Evolutionary conservation across 2,113 vertebrate species (phyloP).

Genomic region (Pangasianodon gigas): DNA sequence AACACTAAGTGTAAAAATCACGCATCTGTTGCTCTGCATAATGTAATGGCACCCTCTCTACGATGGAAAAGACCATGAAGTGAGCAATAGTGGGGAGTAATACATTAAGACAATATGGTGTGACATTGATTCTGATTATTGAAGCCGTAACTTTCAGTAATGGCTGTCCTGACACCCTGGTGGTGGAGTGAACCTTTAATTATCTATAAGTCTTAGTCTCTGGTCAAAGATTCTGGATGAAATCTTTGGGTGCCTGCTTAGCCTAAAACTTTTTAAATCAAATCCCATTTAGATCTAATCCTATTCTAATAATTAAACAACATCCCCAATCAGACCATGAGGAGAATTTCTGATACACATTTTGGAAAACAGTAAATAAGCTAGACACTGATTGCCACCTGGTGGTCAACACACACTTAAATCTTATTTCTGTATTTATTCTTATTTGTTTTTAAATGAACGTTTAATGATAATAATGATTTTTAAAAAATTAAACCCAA

Average conservation of each 20-base stretch:
- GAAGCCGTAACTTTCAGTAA: not conserved
- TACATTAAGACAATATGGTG: too few species aligned
- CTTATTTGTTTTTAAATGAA: too few species aligned
- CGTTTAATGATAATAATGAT: not conserved
- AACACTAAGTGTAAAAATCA: too few species aligned
- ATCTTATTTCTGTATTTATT: not conserved
- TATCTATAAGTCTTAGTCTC: too few species aligned
- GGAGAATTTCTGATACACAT: not conserved
- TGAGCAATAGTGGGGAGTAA: too few species aligned
- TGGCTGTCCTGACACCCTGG: not conserved
- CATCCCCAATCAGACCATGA: not conserved
- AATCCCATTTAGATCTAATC: not conserved
- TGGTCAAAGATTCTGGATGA: not conserved
- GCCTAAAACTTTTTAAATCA: not conserved
- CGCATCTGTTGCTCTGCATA: too few species aligned
- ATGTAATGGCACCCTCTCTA: too few species aligned
- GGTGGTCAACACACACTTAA: not conserved
- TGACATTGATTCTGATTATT: too few species aligned
- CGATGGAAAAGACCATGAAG: too few species aligned
- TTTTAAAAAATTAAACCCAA: not conserved
- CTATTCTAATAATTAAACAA: not conserved
- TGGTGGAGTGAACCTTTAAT: not conserved
- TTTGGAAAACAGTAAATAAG: not conserved
- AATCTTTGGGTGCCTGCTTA: not conserved
- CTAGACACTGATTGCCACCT: not conserved